These are phyloP conservation scores for Zoanthus sociatus DNA, from an alignment of 92 coral and sea anemone species.

Conservation along the genomic window DNA sequence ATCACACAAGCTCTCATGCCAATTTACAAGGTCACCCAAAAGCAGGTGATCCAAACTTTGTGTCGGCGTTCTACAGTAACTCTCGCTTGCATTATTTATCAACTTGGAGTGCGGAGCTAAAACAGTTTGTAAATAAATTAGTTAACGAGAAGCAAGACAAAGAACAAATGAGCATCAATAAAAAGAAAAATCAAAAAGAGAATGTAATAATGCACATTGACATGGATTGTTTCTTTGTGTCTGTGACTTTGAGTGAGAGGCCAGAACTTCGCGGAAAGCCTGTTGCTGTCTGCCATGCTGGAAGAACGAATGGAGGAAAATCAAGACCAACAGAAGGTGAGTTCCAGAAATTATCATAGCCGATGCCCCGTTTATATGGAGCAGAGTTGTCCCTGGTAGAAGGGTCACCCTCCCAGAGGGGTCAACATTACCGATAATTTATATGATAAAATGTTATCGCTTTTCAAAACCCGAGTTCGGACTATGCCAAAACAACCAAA, in stretches of 20 bases:
- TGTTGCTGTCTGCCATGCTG: constrained; percentile 98
- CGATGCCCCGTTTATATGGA: too few species aligned
- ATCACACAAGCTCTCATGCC: background rate
- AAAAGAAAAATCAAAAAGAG: constrained; percentile 54
- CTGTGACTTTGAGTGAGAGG: constrained; percentile 81
- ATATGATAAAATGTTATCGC: too few species aligned
- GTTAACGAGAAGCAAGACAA: constrained; percentile 67
- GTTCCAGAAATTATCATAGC: too few species aligned
- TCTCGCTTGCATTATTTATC: constrained; percentile 94
- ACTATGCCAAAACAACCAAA: too few species aligned
- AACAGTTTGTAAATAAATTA: constrained; percentile 84
- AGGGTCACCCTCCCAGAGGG: too few species aligned
- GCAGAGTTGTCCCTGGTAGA: too few species aligned
- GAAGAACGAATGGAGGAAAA: constrained; percentile 49
- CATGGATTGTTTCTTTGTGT: constrained; percentile 98
- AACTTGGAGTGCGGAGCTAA: constrained; percentile 96
- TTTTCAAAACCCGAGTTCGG: too few species aligned
- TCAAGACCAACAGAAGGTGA: constrained; percentile 21
- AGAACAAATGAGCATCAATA: constrained; percentile 44
- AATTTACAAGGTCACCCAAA: constrained; percentile 56
- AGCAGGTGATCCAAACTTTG: constrained; percentile 95
- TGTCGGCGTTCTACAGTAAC: constrained; percentile 85
- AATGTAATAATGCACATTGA: constrained; percentile 96
- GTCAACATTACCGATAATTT: too few species aligned
- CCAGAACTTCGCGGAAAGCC: constrained; percentile 95